Evolutionary conservation across 2,113 vertebrate species (phyloP).

Genomic region (Amblyornis subalaris): DNA sequence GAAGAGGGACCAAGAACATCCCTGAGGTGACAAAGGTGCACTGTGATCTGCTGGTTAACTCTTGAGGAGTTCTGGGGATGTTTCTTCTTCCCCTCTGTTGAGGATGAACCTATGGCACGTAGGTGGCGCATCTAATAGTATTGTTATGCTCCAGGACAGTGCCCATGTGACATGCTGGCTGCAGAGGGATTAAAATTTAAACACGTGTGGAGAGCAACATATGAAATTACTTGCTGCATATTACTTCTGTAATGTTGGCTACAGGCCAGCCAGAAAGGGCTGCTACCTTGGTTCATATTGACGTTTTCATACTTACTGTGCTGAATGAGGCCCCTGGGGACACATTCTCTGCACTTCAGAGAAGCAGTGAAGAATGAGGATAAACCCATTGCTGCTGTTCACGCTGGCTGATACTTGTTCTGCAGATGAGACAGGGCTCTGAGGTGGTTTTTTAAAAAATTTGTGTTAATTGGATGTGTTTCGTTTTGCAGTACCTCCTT

Average conservation of each 20-base stretch:
- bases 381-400: not conserved
- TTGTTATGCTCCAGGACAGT: not conserved
- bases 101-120: not conserved
- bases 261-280: not conserved
- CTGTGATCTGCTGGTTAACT: not conserved
- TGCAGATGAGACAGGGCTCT: not conserved
- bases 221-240: not conserved
- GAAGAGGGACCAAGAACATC: not conserved
- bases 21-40: not conserved
- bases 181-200: constrained; percentile 14
- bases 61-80: not conserved
- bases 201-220: not conserved
- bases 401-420: not conserved
- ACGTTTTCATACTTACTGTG: not conserved
- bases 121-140: not conserved
- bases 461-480: not conserved
- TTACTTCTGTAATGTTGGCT: not conserved
- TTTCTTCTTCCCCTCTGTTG: not conserved
- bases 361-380: not conserved
- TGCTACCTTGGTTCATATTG: not conserved
- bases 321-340: constrained; percentile 20
- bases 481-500: not conserved
- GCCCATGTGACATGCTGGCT: not conserved
- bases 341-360: constrained; percentile 25
- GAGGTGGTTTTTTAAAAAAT: not conserved